These are phyloP conservation scores for Dryobotodes eremita DNA, from an alignment of 2,888 invertebrate genomes.

Conservation along the genomic window DNA sequence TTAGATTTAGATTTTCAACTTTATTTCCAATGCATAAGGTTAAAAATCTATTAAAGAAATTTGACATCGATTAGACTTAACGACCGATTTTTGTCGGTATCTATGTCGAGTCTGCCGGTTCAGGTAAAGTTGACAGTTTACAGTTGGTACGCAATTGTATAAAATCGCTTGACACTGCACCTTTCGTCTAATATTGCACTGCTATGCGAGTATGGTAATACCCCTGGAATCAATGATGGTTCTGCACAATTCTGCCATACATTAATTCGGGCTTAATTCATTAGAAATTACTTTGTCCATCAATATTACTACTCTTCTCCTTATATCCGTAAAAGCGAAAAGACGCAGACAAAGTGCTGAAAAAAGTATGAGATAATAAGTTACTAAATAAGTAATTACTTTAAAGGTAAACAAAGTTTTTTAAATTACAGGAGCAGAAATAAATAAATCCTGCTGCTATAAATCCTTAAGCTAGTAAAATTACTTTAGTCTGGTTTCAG, in stretches of 20 bases:
- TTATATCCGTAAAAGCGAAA: background rate
- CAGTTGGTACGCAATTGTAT: background rate
- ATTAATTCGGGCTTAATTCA: background rate
- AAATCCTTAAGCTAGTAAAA: too few species aligned
- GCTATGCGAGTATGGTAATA: too few species aligned
- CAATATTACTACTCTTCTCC: background rate
- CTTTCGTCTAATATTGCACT: background rate
- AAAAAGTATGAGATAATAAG: background rate
- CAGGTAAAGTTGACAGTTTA: background rate
- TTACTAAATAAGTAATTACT: background rate
- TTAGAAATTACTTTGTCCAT: background rate
- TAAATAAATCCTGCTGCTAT: background rate
- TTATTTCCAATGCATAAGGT: too few species aligned
- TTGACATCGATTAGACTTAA: too few species aligned
- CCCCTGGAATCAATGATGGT: too few species aligned
- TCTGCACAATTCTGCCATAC: too few species aligned
- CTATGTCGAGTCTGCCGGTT: too few species aligned
- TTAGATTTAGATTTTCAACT: too few species aligned
- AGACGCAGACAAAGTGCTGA: background rate
- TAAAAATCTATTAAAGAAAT: too few species aligned
- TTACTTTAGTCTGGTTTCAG: background rate
- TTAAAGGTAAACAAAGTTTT: background rate
- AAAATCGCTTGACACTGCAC: background rate
- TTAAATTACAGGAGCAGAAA: background rate
- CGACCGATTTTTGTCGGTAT: too few species aligned